phyloP scores from a whole-genome alignment of 2,888 invertebrate genomes.

The Sycophila texana region DNA sequence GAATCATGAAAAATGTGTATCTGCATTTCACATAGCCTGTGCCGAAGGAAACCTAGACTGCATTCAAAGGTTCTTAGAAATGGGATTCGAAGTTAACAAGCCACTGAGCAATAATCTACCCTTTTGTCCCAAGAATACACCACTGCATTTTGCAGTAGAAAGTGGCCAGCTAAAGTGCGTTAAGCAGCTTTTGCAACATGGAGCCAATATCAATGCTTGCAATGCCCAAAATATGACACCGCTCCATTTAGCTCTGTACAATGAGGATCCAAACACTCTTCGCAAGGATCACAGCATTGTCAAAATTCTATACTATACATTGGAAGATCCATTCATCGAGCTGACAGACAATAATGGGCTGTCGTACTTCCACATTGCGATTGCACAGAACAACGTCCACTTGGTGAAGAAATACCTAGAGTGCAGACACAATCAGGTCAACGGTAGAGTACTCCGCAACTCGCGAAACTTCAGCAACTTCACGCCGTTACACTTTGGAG shows the following conservation, averaged over 20 bases:
- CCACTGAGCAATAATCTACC: background rate
- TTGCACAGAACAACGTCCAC: conserved; percentile 1
- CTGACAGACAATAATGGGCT: conserved; percentile 12
- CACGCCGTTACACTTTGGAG: conserved; percentile 31
- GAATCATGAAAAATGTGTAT: background rate
- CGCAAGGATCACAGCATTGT: background rate
- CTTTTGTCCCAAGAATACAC: background rate
- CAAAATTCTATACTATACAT: background rate
- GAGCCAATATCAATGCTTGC: background rate
- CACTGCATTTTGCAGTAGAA: conserved; percentile 20
- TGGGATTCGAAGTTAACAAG: background rate
- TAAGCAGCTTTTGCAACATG: background rate
- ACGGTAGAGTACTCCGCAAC: background rate
- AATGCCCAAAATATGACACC: conserved; percentile 9
- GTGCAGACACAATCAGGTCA: background rate
- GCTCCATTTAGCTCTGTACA: conserved; percentile 36
- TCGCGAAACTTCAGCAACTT: background rate
- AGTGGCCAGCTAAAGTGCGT: background rate
- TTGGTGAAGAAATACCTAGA: background rate
- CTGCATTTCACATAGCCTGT: conserved; percentile 28
- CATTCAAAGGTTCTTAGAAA: conserved; percentile 19
- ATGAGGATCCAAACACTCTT: background rate
- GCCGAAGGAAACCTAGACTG: background rate
- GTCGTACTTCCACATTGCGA: conserved; percentile 26
- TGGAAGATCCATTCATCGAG: background rate